Base-by-base conservation (phyloP, 2,888 invertebrate genomes). In the Carcina quercana region DNA sequence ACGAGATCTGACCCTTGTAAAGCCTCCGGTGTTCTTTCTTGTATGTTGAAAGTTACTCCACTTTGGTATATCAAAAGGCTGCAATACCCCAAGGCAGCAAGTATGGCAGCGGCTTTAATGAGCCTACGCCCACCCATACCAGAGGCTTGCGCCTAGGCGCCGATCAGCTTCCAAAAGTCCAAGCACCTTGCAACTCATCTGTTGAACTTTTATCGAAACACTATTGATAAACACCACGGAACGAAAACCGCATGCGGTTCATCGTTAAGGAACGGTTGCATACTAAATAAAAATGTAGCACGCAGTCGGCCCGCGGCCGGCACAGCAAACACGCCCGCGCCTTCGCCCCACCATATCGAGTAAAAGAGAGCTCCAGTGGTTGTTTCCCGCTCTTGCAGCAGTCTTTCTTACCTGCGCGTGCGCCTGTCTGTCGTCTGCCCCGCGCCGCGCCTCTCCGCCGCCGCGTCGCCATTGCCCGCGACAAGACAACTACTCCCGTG, bases 51-150 rank as follows among this genome's bases (percentile, higher is more conserved):
- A 54, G 71, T 67, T 34, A 79, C 78, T 57, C 82, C 83, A 47
- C 86, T 85, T 71, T 88, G 88, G 58, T 88, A 88, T 50, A 88
- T 80, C 44, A 88, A 76, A 44, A 88, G 70, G 47, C 87, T 88
- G 56, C 87, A 87, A 55, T 88, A 88, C 43, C 86, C 87, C 48
- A 88, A 71, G 44, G 84, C 78, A 47, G 87, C 72, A 59, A 76
- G 71, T 56, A 71, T 65, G 58, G 84, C 85, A 66, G 72, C 76
- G 55, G 78, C 73, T 62, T 83, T 85, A 66, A 83, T 60, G 60
- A 75, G 55, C 48, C 64, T 80, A 61, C 75, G 75, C 54, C 76
- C 71, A 58, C 71, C 72, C 84, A 85, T 84, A 52, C 62, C 78
- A 63, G 46, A 60, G 66, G 63, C 59, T 58, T 68, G 74, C 78